A percentile compares a stretch with the other conserved stretches of the same genome.
Conservation (phyloP, 2,113 vertebrate species). For the Myrmophylax atrothorax region DNA sequence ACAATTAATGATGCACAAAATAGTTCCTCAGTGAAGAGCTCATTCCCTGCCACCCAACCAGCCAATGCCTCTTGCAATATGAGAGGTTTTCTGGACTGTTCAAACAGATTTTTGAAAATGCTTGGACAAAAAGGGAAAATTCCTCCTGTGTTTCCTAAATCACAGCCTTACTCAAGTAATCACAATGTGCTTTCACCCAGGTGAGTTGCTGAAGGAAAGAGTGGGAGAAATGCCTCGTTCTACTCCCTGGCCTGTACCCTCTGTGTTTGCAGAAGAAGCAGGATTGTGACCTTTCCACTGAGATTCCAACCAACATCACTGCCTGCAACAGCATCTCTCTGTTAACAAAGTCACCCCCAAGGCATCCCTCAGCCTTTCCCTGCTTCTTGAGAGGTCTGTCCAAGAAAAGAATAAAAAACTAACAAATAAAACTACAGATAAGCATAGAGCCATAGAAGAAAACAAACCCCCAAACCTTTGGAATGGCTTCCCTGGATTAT, state of each 20-base stretch:
- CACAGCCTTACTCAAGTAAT: not conserved
- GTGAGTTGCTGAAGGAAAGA: not conserved
- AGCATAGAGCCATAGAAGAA: not conserved
- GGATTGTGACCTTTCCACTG: not conserved
- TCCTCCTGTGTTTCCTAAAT: not conserved
- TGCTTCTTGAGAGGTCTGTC: not conserved
- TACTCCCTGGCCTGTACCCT: accelerated
- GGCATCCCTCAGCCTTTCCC: not conserved
- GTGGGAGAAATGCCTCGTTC: accelerated
- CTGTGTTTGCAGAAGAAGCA: not conserved
- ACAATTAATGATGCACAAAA: not conserved
- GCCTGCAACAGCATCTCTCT: not conserved
- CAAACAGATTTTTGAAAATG: not conserved
- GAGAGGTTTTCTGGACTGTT: not conserved
- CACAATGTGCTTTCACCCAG: accelerated
- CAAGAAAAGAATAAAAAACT: not conserved
- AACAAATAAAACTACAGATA: not conserved
- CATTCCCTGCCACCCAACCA: not conserved
- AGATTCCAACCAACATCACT: not conserved
- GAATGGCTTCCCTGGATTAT: conserved; percentile 53
- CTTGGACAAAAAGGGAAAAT: not conserved
- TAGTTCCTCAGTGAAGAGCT: not conserved
- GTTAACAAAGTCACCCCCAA: not conserved
- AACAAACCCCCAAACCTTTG: not conserved
- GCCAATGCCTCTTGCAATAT: not conserved